phyloP scores from a whole-genome alignment of 1,140 invertebrate species.

The Pseudoatta argentina region DNA sequence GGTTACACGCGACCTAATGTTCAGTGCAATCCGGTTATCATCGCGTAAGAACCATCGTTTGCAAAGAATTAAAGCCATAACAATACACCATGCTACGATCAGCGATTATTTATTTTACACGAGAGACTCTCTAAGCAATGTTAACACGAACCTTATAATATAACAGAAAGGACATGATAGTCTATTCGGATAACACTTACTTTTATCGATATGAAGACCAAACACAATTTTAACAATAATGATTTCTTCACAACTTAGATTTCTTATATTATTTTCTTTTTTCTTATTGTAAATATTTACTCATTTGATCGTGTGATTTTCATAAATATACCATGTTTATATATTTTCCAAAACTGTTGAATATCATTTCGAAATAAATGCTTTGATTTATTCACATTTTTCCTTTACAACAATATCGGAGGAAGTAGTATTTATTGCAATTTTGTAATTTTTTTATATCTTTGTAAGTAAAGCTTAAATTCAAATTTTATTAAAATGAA shows the following conservation, averaged over 20 bases:
- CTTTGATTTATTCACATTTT: not conserved
- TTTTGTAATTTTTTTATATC: not conserved
- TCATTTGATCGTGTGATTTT: not conserved
- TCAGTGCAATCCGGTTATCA: slow-evolving; percentile 68
- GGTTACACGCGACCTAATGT: slow-evolving; percentile 18
- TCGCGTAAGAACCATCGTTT: not conserved
- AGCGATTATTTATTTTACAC: slow-evolving; percentile 69
- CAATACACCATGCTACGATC: slow-evolving; percentile 18
- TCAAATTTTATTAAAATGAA: not conserved
- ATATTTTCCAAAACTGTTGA: slow-evolving; percentile 1
- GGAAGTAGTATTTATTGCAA: not conserved
- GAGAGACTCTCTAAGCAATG: slow-evolving; percentile 32
- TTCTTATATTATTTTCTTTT: slow-evolving; percentile 41
- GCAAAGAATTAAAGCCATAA: slow-evolving; percentile 26
- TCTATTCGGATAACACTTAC: slow-evolving; percentile 52
- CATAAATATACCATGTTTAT: not conserved
- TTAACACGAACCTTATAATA: slow-evolving; percentile 53
- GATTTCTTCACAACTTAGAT: slow-evolving; percentile 34
- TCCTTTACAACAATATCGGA: not conserved
- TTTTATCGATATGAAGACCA: slow-evolving; percentile 40
- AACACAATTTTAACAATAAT: slow-evolving; percentile 15
- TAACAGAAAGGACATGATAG: slow-evolving; percentile 66
- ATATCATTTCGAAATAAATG: not conserved
- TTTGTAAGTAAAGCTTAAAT: not conserved
- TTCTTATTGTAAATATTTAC: slow-evolving; percentile 42